Evolutionary conservation across 2,797 vertebrate species (phyloP).

Genomic region (Pelochelys cantorii): DNA sequence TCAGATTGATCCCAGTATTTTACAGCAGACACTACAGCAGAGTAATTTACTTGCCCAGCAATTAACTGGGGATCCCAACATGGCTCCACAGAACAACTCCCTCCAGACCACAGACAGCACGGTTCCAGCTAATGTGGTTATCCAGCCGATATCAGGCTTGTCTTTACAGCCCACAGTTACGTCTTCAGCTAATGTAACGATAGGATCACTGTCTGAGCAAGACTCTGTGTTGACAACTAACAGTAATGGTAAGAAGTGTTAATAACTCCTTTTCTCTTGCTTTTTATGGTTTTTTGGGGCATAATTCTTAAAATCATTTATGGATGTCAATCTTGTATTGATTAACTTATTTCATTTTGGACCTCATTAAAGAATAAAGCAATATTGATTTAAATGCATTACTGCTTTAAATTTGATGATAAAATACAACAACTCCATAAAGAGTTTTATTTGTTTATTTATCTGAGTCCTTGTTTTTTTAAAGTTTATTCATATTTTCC

Average conservation of each 20-base stretch:
- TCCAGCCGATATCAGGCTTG: constrained; percentile 93
- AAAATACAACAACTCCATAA: not conserved
- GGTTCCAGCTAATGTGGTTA: constrained; percentile 90
- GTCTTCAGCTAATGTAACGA: constrained; percentile 85
- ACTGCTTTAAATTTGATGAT: not conserved
- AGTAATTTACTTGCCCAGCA: constrained; percentile 90
- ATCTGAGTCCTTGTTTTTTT: not conserved
- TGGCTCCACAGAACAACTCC: constrained; percentile 81
- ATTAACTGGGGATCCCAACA: constrained; percentile 84
- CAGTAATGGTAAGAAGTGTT: constrained; percentile 78
- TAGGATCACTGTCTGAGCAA: constrained; percentile 89
- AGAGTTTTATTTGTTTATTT: not conserved
- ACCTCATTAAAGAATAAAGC: not conserved
- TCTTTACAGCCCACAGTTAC: constrained; percentile 88
- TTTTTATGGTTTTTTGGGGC: not conserved
- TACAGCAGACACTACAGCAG: constrained; percentile 95
- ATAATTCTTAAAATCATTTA: not conserved
- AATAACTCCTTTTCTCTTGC: not conserved
- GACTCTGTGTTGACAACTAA: constrained; percentile 83
- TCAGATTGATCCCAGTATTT: constrained; percentile 93
- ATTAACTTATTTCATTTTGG: not conserved
- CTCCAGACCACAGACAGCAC: constrained; percentile 86
- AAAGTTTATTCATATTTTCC: not conserved
- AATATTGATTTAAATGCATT: not conserved
- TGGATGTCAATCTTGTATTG: not conserved